These are phyloP conservation scores for Chondrilla cf. caribensis DNA, from an alignment of 37 sponge, comb jelly and placozoan genomes.

Conservation along the genomic window DNA sequence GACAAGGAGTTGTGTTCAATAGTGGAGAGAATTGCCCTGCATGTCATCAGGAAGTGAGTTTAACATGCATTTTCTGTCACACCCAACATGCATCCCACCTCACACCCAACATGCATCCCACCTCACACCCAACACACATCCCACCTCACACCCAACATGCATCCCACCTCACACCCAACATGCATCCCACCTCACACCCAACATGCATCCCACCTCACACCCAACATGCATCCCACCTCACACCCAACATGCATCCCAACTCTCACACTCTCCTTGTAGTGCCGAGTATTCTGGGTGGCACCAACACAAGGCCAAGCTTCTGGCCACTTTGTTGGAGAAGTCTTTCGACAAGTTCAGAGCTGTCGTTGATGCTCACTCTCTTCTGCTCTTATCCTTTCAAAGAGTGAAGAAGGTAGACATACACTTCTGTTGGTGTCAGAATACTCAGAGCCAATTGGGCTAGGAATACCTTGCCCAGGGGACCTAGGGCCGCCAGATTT, in stretches of 20 bases:
- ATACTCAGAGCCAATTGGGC: neutral
- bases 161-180: too few species aligned
- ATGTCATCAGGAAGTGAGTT: slow-evolving; percentile 39
- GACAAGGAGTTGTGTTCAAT: slow-evolving; percentile 57
- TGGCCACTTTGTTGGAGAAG: slow-evolving; percentile 69
- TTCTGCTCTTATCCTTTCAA: slow-evolving; percentile 54
- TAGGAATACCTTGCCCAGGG: too few species aligned
- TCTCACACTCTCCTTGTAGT: too few species aligned
- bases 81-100: too few species aligned
- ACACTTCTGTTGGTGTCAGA: neutral
- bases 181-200: too few species aligned
- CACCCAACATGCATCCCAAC: too few species aligned
- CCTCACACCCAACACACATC: too few species aligned
- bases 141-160: too few species aligned
- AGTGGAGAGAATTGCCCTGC: slow-evolving; percentile 44
- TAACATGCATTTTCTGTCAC: neutral
- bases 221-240: too few species aligned
- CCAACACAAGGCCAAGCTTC: slow-evolving; percentile 64
- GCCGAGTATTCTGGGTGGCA: slow-evolving; percentile 13
- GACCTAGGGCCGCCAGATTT: too few species aligned
- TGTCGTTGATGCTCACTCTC: slow-evolving; percentile 80
- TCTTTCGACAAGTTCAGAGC: slow-evolving; percentile 79
- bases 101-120: too few species aligned
- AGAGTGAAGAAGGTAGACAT: slow-evolving; percentile 24
- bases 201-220: too few species aligned